A percentile compares a stretch with the other conserved stretches of the same genome.
These are phyloP conservation scores for Abrostola triplasia DNA, from an alignment of 2,888 invertebrate species.

Conservation along the genomic window DNA sequence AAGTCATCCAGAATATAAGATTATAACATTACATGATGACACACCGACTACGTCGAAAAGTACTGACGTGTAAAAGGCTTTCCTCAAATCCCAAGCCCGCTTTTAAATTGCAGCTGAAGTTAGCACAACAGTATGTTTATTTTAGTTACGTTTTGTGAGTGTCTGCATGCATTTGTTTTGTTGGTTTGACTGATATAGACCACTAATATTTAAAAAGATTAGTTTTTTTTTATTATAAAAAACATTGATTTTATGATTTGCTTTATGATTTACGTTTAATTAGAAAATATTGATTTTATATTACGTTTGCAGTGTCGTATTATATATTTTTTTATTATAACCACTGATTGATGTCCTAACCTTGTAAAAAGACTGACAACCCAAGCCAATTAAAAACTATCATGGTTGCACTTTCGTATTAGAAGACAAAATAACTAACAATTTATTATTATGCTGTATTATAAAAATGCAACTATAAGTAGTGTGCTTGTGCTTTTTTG, in stretches of 20 bases:
- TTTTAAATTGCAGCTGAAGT: conserved; percentile 63
- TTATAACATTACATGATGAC: conserved; percentile 76
- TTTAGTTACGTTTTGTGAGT: conserved; percentile 69
- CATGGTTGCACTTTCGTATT: conserved; percentile 40
- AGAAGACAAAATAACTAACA: conserved; percentile 9
- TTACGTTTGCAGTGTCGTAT: conserved; percentile 33
- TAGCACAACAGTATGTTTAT: conserved; percentile 80
- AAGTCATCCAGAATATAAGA: conserved; percentile 82
- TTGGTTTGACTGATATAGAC: conserved; percentile 12
- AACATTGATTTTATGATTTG: conserved; percentile 1
- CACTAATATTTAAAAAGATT: conserved; percentile 14
- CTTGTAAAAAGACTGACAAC: conserved; percentile 28
- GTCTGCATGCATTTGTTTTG: conserved; percentile 54
- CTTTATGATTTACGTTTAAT: conserved; percentile 39
- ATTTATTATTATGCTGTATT: conserved; percentile 1
- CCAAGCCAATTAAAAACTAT: conserved; percentile 25
- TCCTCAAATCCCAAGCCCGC: conserved; percentile 62
- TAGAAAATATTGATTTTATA: conserved; percentile 40
- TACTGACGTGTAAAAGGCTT: conserved; percentile 79
- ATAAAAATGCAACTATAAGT: conserved; percentile 37
- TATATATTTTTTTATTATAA: conserved; percentile 43
- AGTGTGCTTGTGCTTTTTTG: conserved; percentile 74
- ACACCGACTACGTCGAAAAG: conserved; percentile 77
- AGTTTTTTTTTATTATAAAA: conserved; percentile 1
- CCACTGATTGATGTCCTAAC: conserved; percentile 25